These are phyloP conservation scores for Adelognathus sp. DNA, from an alignment of 2,888 invertebrate genomes.

Conservation along the genomic window DNA sequence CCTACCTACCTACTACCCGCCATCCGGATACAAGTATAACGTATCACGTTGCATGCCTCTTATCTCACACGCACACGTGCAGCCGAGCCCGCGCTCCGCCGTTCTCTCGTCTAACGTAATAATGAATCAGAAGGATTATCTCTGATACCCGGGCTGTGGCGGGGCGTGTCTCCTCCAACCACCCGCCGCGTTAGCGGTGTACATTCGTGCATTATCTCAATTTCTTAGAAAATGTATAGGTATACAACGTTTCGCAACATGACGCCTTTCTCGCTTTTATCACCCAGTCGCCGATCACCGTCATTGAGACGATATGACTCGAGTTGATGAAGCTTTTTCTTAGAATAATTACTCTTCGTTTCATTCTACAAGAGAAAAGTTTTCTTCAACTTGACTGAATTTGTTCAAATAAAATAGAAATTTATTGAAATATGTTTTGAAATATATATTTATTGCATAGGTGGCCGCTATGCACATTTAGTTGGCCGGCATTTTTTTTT, in stretches of 20 bases:
- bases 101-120: constrained; percentile 67
- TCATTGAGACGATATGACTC: too few relatives aligned
- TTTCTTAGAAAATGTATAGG: constrained; percentile 57
- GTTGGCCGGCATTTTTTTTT: too few relatives aligned
- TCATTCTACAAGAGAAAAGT: too few relatives aligned
- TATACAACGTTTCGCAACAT: neutral
- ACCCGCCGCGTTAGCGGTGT: constrained; percentile 53
- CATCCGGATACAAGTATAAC: constrained; percentile 54
- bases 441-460: too few relatives aligned
- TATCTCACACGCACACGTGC: constrained; percentile 65
- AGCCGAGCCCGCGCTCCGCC: constrained; percentile 14
- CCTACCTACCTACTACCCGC: too few relatives aligned
- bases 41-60: constrained; percentile 65
- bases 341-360: too few relatives aligned
- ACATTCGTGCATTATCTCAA: constrained; percentile 72
- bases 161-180: constrained; percentile 60
- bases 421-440: too few relatives aligned
- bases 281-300: neutral
- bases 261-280: neutral
- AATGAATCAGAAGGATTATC: constrained; percentile 76
- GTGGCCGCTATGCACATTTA: too few relatives aligned
- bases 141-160: constrained; percentile 57
- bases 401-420: too few relatives aligned
- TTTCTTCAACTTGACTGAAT: too few relatives aligned
- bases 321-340: too few relatives aligned